These are phyloP conservation scores for Leptinotarsa texana DNA, from an alignment of 1,140 invertebrate species.

Conservation along the genomic window DNA sequence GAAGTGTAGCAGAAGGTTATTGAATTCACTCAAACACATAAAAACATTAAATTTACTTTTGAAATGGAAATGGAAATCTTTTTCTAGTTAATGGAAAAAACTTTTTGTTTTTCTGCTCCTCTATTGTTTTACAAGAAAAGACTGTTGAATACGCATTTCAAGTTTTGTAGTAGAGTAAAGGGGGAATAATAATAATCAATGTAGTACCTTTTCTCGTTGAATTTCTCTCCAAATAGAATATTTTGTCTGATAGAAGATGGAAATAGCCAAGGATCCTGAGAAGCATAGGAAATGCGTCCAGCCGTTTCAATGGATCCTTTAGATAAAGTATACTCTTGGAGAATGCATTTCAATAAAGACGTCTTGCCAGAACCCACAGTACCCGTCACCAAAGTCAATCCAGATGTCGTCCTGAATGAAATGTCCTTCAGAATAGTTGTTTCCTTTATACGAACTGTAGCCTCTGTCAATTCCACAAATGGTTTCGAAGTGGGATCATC, in stretches of 20 bases:
- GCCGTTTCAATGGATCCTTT: constrained; percentile 64
- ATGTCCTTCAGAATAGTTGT: constrained; percentile 64
- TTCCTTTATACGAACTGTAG: constrained; percentile 30
- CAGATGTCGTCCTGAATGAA: constrained; percentile 60
- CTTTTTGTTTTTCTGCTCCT: no score
- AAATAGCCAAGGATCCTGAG: constrained; percentile 79
- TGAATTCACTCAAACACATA: no score
- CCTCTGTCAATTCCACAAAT: constrained; percentile 28
- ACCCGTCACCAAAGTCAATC: constrained; percentile 73
- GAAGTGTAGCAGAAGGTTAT: no score
- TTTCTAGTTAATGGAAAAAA: no score
- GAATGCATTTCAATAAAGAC: constrained; percentile 70
- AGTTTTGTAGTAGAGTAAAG: no score
- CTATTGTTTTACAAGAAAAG: no score
- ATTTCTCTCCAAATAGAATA: constrained; percentile 64
- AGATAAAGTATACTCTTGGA: constrained; percentile 70
- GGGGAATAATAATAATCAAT: no score
- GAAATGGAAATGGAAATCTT: no score
- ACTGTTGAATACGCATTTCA: no score
- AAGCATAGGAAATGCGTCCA: constrained; percentile 77
- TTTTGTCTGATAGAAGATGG: constrained; percentile 65
- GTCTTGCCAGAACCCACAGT: constrained; percentile 82
- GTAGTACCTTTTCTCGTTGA: constrained; percentile 33
- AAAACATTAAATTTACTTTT: no score
- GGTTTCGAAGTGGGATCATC: constrained; percentile 14